A percentile compares a stretch with the other conserved stretches of the same genome.
phyloP scores from a whole-genome alignment of 2,888 invertebrate species.

The Caenorhabditis zanzibari region DNA sequence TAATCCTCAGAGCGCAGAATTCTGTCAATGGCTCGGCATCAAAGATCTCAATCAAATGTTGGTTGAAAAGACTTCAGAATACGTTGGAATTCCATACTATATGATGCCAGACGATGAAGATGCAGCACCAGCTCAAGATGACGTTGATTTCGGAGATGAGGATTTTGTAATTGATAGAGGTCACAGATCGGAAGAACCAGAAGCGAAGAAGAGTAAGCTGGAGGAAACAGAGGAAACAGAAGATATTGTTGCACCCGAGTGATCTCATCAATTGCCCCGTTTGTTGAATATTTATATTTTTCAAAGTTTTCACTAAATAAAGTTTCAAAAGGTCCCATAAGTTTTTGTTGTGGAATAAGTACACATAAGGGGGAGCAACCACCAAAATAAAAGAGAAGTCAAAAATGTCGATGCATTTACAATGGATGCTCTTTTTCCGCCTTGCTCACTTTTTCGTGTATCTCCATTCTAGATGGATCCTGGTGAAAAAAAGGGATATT shows the following conservation, averaged over 20 bases:
- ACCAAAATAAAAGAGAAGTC: conserved; percentile 4
- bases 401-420: conserved; percentile 42
- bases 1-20: conserved; percentile 80
- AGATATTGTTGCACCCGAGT: conserved; percentile 1
- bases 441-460: conserved; percentile 12
- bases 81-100: conserved; percentile 68
- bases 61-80: conserved; percentile 53
- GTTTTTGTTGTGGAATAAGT: background rate
- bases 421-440: conserved; percentile 32
- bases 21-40: conserved; percentile 79
- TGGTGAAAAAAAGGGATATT: conserved; percentile 2
- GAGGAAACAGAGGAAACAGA: conserved; percentile 3
- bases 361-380: background rate
- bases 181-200: conserved; percentile 30
- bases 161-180: conserved; percentile 72
- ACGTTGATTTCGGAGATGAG: conserved; percentile 70
- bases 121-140: conserved; percentile 44
- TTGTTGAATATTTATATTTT: background rate
- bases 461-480: background rate
- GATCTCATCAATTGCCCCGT: background rate
- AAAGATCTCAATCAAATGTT: conserved; percentile 78
- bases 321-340: background rate
- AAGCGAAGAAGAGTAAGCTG: conserved; percentile 31
- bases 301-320: background rate
- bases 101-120: conserved; percentile 41